Evolutionary conservation across 2,113 vertebrate species (phyloP), one percentile per base, ranked within the genome.

Genomic region (Hippocampus guttulatus): DNA sequence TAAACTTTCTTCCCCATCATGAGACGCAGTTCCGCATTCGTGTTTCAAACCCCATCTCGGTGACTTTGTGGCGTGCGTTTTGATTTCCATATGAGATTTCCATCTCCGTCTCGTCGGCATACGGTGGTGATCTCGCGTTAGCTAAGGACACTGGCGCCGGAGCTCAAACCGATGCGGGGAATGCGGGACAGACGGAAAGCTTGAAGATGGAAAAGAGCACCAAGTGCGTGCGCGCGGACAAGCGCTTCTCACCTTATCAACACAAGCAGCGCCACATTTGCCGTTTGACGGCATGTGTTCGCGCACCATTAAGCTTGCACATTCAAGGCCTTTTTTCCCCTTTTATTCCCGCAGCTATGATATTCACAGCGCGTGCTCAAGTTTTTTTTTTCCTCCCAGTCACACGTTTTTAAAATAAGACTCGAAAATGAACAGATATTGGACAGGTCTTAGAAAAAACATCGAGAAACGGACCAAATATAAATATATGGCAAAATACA

Each of bases 241-340:
- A 64, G 20, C 38, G 23, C 70, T 85, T 86, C 88, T 88, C 78
- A 25, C 79, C 66, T 80, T 83, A 65, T 77, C 38, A 84, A 81
- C 73, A 77, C 72, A 77, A 51, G 77, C 75, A 74, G 55, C 83
- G 58, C 69, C 64, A 67, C 79, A 80, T 85, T 77, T 66, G 71
- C 75, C 77, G 81, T 83, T 72, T 82, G 75, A 76, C 55, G 63
- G 58, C 45, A n/a, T 71, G 47, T 78, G 76, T 81, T 68, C 72
- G 71, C 47, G 75, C 68, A 33, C 25, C 62, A n/a, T 45, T 81
- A 64, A 12, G 45, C 69, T 62, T 1, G 21, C 65, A 75, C 74
- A 79, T 65, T 74, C 30, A 5, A 33, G 68, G 68, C 79, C 81
- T 75, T 84, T 85, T 63, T 64, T 43, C 5, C 5, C 38, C 9